Conservation (phyloP, 2,797 vertebrate genomes). For the Lates japonicus region DNA sequence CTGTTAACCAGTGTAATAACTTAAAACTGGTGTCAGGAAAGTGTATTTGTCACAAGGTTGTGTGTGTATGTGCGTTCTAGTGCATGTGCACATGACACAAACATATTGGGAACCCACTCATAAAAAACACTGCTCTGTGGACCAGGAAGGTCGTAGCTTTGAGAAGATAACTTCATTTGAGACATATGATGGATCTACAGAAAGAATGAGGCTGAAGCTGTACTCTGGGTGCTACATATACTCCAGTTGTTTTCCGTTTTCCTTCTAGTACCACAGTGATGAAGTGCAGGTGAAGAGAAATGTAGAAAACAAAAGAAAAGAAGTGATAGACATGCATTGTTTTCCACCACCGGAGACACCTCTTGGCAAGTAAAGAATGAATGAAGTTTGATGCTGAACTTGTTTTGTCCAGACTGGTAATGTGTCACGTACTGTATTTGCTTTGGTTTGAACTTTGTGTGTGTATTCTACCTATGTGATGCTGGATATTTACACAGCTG, state of each 20-base stretch:
- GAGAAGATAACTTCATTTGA: neutral
- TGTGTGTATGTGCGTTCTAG: neutral
- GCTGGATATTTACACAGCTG: neutral
- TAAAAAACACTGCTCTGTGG: neutral
- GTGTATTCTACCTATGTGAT: neutral
- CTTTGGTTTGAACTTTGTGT: neutral
- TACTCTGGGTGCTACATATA: neutral
- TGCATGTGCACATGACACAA: neutral
- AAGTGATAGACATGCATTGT: neutral
- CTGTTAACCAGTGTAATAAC: neutral
- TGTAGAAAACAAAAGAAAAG: neutral
- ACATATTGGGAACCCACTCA: neutral
- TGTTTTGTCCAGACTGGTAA: too few species aligned
- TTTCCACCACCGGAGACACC: too few species aligned
- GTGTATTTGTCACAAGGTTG: neutral
- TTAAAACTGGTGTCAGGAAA: too few species aligned
- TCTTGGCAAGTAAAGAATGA: too few species aligned
- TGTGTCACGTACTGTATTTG: conserved; percentile 35
- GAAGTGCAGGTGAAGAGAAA: neutral
- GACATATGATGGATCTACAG: neutral
- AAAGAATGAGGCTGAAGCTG: neutral
- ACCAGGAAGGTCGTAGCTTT: neutral
- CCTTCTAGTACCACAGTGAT: neutral
- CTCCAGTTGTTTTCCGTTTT: neutral
- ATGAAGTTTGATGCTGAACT: too few species aligned